Evolutionary conservation across 2,113 vertebrate genomes (phyloP), one percentile per base, ranked within the genome.

Genomic region (Natator depressus): DNA sequence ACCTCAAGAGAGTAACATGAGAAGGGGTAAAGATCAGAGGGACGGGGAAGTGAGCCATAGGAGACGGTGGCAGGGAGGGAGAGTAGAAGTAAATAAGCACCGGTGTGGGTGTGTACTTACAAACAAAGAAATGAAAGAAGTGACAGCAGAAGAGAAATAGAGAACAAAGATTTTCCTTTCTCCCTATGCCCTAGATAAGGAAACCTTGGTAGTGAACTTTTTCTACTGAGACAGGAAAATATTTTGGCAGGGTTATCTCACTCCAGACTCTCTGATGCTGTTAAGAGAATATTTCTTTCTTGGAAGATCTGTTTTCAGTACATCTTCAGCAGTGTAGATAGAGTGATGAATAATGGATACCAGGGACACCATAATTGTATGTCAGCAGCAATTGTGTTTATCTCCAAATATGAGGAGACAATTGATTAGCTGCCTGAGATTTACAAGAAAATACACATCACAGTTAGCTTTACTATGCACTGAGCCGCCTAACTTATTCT

Each of bases 181-280:
- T 84, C 79, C 11, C 19, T 51, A 29, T 46, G 29, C 76, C 29
- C 46, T 91, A 54, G 75, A 81, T 80, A 91, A 91, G 65, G 14
- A 95, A 94, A 93, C 55, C 12, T 55, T 87, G 88, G 16, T 55
- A 92, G 94, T 17, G 83, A 91, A n/a, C 59, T 47, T 96, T 89
- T 96, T 93, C 76, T 96, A 86, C 35, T 78, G 82, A 93, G 50
- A 88, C 24, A 6, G 78, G 65, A 82, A 13, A 49, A 19, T 42
- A 42, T 88, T 95, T 91, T 25, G n/a, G 0, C 42, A 46, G 91
- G 4, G 20, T 88, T 88, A 84, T 42, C 47, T 88, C 13, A 8
- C 10, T 72, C n/a, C 85, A 22, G 54, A 79, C 62, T 79, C 80
- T 83, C 29, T 50, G 6, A 92, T 94, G 51, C n/a, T 80, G 57